Base-by-base conservation (phyloP, 2,113 vertebrate genomes). In the Pycnonotus jocosus region DNA sequence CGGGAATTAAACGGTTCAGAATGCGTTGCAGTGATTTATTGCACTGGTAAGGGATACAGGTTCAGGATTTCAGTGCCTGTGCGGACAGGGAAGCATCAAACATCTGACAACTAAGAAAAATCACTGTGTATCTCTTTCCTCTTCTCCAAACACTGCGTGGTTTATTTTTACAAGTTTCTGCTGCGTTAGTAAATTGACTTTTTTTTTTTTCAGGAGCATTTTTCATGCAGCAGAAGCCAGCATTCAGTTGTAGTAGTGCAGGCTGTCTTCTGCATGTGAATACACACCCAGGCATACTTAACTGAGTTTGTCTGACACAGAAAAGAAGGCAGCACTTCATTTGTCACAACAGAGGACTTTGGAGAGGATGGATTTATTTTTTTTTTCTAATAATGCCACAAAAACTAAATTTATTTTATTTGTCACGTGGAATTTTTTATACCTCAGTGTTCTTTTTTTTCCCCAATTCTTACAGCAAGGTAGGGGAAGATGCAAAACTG, bases 101-200 rank as follows among this genome's bases (percentile, higher is more conserved):
- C 42, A 86, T 51, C 47, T 88, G 84, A 82, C 37, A 82, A 37
- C 7, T 35, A 16, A 72, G 74, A 71, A 44, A 60, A 81, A 85
- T 11, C 0, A 0, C 14, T 15, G 16, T 44, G 15, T 50, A 93
- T 57, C n/a, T 71, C 27, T 64, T 38, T n/a, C 17, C 15, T 50
- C 35, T 28, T 76, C 31, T 12, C 15, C 28, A 60, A 28, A 31
- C 44, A 42, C 21, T 18, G 30, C 0, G 12, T 33, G 30, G 12
- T 68, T 93, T 87, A 65, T 72, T 94, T 94, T 76, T 31, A 80
- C 7, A 12, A 74, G 44, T 88, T 90, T 35, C 27, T 61, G 40
- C 19, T 40, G 9, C 10, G 0, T 56, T 73, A 81, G 28, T 37
- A 38, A 88, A 57, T 31, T 6, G 48, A 28, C 7, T 2, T 22